These are phyloP conservation scores for Thymallus thymallus DNA, from an alignment of 2,113 vertebrate genomes.

Conservation along the genomic window DNA sequence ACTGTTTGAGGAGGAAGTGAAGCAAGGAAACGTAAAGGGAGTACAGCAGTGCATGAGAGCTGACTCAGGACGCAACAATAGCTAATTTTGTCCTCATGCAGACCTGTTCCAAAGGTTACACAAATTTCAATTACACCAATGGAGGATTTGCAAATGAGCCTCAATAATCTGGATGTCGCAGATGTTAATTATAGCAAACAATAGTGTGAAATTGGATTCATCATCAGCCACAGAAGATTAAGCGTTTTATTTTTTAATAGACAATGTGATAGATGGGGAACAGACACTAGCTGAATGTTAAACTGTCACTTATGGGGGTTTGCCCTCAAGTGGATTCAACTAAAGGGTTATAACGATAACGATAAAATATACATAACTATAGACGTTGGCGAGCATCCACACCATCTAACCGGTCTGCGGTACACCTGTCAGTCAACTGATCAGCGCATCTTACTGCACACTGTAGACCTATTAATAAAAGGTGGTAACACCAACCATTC, in stretches of 20 bases:
- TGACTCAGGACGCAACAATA: not conserved
- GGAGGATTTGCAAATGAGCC: conserved; percentile 32
- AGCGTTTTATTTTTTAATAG: not conserved
- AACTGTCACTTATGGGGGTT: not conserved
- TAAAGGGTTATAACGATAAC: no score
- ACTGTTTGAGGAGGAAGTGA: no score
- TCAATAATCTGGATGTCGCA: conserved; percentile 26
- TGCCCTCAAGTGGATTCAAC: not conserved
- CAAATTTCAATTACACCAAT: conserved; percentile 31
- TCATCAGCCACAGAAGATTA: conserved; percentile 5
- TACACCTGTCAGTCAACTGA: no score
- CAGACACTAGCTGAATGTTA: conserved; percentile 9
- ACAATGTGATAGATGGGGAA: conserved; percentile 12
- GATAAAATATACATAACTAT: no score
- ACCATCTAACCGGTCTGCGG: no score
- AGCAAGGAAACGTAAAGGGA: no score
- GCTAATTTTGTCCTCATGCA: not conserved
- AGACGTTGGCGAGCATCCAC: no score
- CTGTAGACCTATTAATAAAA: no score
- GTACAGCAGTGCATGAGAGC: not conserved
- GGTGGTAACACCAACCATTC: no score
- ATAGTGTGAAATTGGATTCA: conserved; percentile 26
- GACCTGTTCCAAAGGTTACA: conserved; percentile 23
- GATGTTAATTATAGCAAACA: conserved; percentile 42
- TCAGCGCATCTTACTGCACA: no score